phyloP scores from a whole-genome alignment of 2,797 vertebrate species.

The Emydoidea blandingii region DNA sequence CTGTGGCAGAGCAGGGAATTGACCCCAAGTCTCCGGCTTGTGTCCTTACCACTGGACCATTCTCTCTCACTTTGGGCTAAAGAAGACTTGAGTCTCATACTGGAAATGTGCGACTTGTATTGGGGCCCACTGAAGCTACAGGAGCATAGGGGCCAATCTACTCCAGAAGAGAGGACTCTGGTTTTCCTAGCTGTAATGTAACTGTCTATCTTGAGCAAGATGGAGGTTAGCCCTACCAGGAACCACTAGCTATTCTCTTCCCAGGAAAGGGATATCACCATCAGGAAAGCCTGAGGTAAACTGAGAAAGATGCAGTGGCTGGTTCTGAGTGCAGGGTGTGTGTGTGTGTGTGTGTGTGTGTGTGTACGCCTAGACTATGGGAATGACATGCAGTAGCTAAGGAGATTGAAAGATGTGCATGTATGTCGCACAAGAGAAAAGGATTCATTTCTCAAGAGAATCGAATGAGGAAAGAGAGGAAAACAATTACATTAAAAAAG shows the following conservation, averaged over 20 bases:
- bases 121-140: accelerated
- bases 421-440: not conserved
- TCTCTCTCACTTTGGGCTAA: not conserved
- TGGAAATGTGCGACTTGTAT: not conserved
- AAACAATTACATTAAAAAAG: conserved; percentile 32
- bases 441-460: not conserved
- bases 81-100: not conserved
- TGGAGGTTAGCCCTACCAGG: not conserved
- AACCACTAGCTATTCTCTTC: not conserved
- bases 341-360: accelerated
- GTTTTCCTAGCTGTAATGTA: not conserved
- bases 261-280: not conserved
- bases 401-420: not conserved
- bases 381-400: accelerated
- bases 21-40: accelerated
- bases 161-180: no score
- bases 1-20: not conserved
- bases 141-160: not conserved
- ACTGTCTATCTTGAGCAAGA: not conserved
- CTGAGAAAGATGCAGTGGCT: accelerated
- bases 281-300: not conserved
- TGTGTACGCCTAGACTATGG: accelerated
- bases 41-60: no score
- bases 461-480: not conserved
- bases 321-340: accelerated